Evolutionary conservation across 2,888 invertebrate species (phyloP).

Genomic region (Parnassius mnemosyne): DNA sequence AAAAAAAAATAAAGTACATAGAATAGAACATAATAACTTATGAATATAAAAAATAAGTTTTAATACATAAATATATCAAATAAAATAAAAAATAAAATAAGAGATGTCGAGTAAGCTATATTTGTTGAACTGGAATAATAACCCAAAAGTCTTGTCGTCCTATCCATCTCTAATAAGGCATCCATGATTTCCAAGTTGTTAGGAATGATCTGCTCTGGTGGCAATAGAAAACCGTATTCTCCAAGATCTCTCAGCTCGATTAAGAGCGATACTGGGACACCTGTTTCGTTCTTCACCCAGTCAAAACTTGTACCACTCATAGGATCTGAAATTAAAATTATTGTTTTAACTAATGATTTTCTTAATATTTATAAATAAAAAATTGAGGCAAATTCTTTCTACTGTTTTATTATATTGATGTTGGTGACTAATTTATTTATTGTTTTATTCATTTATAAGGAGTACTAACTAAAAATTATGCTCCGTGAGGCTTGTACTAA

Average conservation of each 20-base stretch:
- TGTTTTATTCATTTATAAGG: too few species aligned
- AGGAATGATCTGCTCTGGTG: slow-evolving; percentile 72
- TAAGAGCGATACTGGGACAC: slow-evolving; percentile 77
- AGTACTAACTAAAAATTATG: too few species aligned
- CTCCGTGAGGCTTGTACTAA: too few species aligned
- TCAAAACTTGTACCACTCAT: slow-evolving; percentile 79
- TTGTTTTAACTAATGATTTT: slow-evolving; percentile 1
- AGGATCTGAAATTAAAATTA: slow-evolving; percentile 52
- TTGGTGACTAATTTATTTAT: too few species aligned
- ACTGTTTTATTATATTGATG: too few species aligned
- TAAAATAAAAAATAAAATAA: slow-evolving; percentile 30
- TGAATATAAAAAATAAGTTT: neutral
- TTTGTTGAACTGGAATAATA: slow-evolving; percentile 42
- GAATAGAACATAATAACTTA: too few species aligned
- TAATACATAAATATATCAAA: slow-evolving; percentile 15
- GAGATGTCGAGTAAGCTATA: slow-evolving; percentile 36
- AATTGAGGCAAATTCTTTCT: too few species aligned
- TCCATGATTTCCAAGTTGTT: slow-evolving; percentile 83
- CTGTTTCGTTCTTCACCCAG: slow-evolving; percentile 77
- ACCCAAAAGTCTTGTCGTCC: slow-evolving; percentile 50
- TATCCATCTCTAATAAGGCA: slow-evolving; percentile 69
- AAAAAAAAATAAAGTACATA: too few species aligned
- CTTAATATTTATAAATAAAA: too few species aligned
- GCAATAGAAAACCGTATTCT: slow-evolving; percentile 79
- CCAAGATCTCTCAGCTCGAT: slow-evolving; percentile 83